Evolutionary conservation across 2,797 vertebrate genomes (phyloP), one percentile per base, ranked within the genome.

Genomic region (Tragopan temminckii): DNA sequence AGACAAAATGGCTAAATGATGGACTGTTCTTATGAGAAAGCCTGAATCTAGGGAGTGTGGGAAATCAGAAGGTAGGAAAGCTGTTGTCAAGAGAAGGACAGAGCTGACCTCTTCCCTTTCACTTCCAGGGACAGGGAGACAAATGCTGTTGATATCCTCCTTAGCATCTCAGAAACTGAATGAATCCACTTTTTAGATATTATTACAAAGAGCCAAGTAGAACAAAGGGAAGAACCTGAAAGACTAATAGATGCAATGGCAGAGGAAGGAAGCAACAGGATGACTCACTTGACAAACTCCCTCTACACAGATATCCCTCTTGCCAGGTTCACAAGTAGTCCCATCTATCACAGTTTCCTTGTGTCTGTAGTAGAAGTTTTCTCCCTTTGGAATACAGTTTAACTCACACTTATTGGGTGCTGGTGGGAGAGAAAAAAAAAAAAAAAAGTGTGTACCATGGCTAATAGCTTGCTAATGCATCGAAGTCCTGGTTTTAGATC

Each of bases 381-480:
- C 99, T 92, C 99, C 99, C 93, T 98, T 98, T 31, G 99, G 99
- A 86, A 99, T 99, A 96, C 99, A 99, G 98, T 99, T 99, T 96
- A 99, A 97, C 96, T 99, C 99, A 93, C 99, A 99, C 61, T 98
- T 99, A 96, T 99, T 99, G 59, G 98, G 98, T 2, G 98, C 99
- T 99, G 57, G 20, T 76, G 85, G 52, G 67, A 87, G 81, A 94
- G 63, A 77, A 78, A 84, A 69, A 48, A 48, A 43, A 43, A 19
- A 29, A 42, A 77, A 48, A 33, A 5, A 7, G 93, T 80, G 50
- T 11, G 29, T 46, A 59, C 31, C 27, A 76, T 7, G 7, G 14
- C 31, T 36, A 53, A 27, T 12, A 46, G 13, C 29, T 75, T 89
- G 48, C 31, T 68, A 68, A 80, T 11, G 3, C 17, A 80, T 17